phyloP scores from a whole-genome alignment of 2,888 invertebrate genomes.

The Aphelenchoides bicaudatus region DNA sequence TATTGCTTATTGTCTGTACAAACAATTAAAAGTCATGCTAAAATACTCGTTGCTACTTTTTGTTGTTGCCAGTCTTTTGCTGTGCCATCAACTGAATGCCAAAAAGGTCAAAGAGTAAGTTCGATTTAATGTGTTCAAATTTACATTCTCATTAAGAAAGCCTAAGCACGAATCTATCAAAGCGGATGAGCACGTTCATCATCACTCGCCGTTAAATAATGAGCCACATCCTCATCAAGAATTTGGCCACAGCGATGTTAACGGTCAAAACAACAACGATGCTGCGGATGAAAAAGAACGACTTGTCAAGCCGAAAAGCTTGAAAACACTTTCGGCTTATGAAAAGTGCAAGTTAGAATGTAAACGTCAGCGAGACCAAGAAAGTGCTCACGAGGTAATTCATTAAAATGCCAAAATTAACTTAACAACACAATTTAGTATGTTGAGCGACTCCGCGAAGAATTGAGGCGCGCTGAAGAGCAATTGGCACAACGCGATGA shows the following conservation, averaged over 20 bases:
- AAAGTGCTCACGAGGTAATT: slow-evolving; percentile 41
- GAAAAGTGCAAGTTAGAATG: slow-evolving; percentile 54
- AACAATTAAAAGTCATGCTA: neutral
- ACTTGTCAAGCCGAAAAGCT: slow-evolving; percentile 36
- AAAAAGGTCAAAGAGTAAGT: slow-evolving; percentile 14
- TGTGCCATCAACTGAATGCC: neutral
- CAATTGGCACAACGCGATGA: slow-evolving; percentile 1
- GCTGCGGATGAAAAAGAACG: neutral
- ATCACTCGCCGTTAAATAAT: neutral
- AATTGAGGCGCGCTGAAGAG: slow-evolving; percentile 45
- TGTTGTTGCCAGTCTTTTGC: neutral
- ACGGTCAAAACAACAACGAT: too few species aligned
- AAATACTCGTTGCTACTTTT: neutral
- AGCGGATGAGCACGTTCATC: neutral
- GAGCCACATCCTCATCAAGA: neutral
- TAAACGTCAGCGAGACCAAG: slow-evolving; percentile 47
- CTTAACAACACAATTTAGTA: slow-evolving; percentile 36
- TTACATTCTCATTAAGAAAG: neutral
- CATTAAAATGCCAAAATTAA: slow-evolving; percentile 4
- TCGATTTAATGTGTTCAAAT: neutral
- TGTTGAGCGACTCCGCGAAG: slow-evolving; percentile 45
- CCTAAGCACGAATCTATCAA: neutral
- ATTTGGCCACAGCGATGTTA: too few species aligned
- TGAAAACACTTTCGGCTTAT: slow-evolving; percentile 45
- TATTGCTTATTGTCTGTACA: neutral